Base-by-base conservation (phyloP, 2,113 vertebrate genomes). In the Heterocephalus glaber region DNA sequence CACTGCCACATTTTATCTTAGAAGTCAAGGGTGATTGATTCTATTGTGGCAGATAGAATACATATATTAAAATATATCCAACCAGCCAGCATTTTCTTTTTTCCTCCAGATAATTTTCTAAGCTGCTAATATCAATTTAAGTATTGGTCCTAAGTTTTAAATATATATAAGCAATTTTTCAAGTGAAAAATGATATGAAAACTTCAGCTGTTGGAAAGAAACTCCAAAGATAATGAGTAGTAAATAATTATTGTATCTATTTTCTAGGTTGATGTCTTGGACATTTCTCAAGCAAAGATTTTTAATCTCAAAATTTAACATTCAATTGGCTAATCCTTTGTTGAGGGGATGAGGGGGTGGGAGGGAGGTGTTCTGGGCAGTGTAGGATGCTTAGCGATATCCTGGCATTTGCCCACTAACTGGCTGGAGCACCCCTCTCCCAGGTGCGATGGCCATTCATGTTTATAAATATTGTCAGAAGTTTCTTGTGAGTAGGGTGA, bases 181-280 rank as follows among this genome's bases (percentile, higher is more conserved):
- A 86, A 33, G 11, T 47, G 47, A 83, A 86, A 86, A 12, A 4
- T 89, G 81, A 83, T 49, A 54, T 91, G 72, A 84, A 47, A 66
- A 44, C 19, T 70, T 91, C 22, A 52, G 47, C 12, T 22, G 0
- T 89, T 79, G 76, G 60, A 82, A 76, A 65, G 12, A 41, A 58
- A 56, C 68, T 13, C 60, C 74, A 66, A 35, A 76, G 54, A 65
- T 16, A 77, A 26, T 86, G 58, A 91, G 12, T 83, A 91, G 0
- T 9, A 95, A 68, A 28, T 49, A 85, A 77, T 89, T 38, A 81
- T 4, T 70, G 6, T 20, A 28, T 41, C 61, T 10, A 5, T 74
- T 80, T 84, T 86, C 63, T 79, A 6, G 4, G 22, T 82, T 96
- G 87, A 87, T 35, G 80, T 85, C 11, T 72, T 93, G 66, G 65